Evolutionary conservation across 2,888 invertebrate species (phyloP).

Genomic region (Lacanobia oleracea): DNA sequence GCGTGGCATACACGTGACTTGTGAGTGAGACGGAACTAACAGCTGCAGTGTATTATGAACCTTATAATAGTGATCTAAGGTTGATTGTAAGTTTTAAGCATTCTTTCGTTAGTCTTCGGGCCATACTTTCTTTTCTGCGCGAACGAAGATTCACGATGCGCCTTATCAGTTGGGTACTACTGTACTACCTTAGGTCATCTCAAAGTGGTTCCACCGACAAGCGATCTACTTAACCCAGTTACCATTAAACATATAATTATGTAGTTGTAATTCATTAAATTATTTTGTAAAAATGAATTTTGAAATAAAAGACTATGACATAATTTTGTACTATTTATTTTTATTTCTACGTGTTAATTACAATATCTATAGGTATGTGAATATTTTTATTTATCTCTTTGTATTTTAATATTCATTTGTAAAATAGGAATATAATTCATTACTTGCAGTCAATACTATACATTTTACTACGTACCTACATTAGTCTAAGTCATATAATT

Average conservation of each 20-base stretch:
- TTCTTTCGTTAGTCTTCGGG: too few species aligned
- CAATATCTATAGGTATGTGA: conserved; percentile 23
- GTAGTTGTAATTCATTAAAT: conserved; percentile 32
- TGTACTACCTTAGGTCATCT: background rate
- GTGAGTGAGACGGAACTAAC: too few species aligned
- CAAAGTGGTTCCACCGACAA: background rate
- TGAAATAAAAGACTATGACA: conserved; percentile 44
- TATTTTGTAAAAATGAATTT: conserved; percentile 18
- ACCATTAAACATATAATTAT: background rate
- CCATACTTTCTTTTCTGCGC: too few species aligned
- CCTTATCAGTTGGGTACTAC: too few species aligned
- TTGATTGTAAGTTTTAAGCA: too few species aligned
- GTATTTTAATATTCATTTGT: conserved; percentile 26
- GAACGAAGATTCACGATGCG: too few species aligned
- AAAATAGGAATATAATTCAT: conserved; percentile 47
- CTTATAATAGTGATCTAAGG: too few species aligned
- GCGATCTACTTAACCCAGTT: background rate
- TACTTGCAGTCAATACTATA: conserved; percentile 49
- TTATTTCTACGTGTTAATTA: conserved; percentile 46
- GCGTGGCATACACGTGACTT: too few species aligned
- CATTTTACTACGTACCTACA: conserved; percentile 38
- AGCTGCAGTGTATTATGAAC: too few species aligned
- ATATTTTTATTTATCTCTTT: conserved; percentile 28
- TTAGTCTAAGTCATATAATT: conserved; percentile 22
- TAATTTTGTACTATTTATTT: conserved; percentile 42